Conservation (phyloP, 1,140 invertebrate genomes). For the Theocolax elegans region DNA sequence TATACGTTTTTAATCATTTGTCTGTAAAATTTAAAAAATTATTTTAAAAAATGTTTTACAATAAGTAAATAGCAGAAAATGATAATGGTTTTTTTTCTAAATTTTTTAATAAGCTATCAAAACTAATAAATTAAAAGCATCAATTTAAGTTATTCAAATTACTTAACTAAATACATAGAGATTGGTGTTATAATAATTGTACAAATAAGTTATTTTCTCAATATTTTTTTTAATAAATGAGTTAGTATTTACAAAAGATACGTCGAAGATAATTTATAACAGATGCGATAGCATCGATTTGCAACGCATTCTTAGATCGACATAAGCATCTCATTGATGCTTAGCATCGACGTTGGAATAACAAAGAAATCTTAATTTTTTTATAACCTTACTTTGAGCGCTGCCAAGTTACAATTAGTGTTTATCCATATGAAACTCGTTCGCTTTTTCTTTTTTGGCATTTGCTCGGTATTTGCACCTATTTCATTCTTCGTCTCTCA, state of each 20-base stretch:
- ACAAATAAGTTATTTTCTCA: too few relatives aligned
- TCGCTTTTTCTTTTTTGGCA: not conserved
- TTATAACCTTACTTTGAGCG: conserved; percentile 28
- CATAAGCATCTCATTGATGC: conserved; percentile 7
- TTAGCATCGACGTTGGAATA: conserved; percentile 1
- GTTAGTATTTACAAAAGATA: conserved; percentile 41
- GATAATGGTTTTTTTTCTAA: too few relatives aligned
- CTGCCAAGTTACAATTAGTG: conserved; percentile 15
- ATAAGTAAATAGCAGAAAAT: too few relatives aligned
- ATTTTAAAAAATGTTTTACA: too few relatives aligned
- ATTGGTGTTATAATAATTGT: too few relatives aligned
- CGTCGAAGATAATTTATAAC: not conserved
- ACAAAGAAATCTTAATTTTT: conserved; percentile 17
- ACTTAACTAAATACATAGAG: not conserved
- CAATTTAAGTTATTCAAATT: too few relatives aligned
- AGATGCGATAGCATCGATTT: conserved; percentile 19
- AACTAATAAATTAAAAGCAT: too few relatives aligned
- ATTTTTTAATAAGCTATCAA: too few relatives aligned
- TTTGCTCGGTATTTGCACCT: not conserved
- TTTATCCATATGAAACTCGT: not conserved
- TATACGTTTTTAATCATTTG: too few relatives aligned
- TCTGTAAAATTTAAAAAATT: too few relatives aligned
- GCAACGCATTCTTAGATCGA: not conserved
- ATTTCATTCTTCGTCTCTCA: conserved; percentile 7
- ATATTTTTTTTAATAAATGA: conserved; percentile 39